Evolutionary conservation across 2,113 vertebrate genomes (phyloP), one percentile per base, ranked within the genome.

Genomic region (Mobula hypostoma): DNA sequence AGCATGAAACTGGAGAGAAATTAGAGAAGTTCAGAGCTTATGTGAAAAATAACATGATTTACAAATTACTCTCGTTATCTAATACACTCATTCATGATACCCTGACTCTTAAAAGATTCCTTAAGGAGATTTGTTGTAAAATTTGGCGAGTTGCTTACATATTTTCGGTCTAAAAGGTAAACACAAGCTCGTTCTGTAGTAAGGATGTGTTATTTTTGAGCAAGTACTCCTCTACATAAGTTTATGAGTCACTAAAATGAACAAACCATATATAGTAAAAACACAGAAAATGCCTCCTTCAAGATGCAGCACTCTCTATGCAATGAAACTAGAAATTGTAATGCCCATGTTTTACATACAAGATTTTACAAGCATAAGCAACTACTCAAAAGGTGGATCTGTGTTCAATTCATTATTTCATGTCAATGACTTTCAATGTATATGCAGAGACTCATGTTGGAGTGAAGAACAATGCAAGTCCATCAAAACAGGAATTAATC

Each of bases 1-100:
- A 56, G 97, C 96, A 24, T 96, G 97, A 95, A 97, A 97, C 95
- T 98, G 95, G 94, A 96, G 96, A 95, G 96, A 95, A 95, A 95
- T 87, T 94, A 94, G 66, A 95, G 95, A 56, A 32, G 36, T 66
- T 36, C 32, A 88, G 12, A n/a, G 40, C 29, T 40, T 40, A 48
- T 9, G 74, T 61, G 72, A 94, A 27, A 5, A 90, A 74, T 12
- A 61, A 36, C 24, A 72, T 48, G 79, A 94, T 40, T 78, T 24
- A 68, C 4, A 94, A 29, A 94, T 29, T 17, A 36, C 11, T 32
- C 11, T 80, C 27, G 4, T 58, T 40, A 94, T 19, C 21, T 14
- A 66, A 68, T 5, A n/a, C 17, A 27, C 27, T 68, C 77, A 36
- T 14, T 27, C 56, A 48, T 48, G 27, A 76, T 29, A 70, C 56